Percentiles rank a stretch among this genome's conserved stretches.
Conservation (phyloP, 2,888 invertebrate genomes). For the Drosophila heteroneura region DNA sequence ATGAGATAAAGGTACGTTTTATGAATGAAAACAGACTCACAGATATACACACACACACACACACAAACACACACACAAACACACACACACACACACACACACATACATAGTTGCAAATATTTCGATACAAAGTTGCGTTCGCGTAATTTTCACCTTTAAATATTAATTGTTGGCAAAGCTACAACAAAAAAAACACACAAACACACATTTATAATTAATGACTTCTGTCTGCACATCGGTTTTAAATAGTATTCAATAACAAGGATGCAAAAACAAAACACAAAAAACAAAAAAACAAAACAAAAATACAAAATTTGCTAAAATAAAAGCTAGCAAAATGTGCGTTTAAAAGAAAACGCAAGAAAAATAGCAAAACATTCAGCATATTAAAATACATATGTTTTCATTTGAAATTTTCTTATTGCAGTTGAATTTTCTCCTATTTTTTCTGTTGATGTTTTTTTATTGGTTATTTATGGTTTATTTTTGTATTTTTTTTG, state of each 20-base stretch:
- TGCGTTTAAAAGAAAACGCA: slow-evolving; percentile 24
- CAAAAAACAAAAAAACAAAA: slow-evolving; percentile 17
- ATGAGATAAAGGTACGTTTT: slow-evolving; percentile 90
- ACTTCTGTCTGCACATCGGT: slow-evolving; percentile 57
- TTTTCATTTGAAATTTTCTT: slow-evolving; percentile 8
- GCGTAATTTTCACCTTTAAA: slow-evolving; percentile 40
- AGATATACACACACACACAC: not conserved
- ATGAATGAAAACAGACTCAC: slow-evolving; percentile 47
- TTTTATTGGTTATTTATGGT: slow-evolving; percentile 49
- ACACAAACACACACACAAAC: not conserved
- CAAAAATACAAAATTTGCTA: slow-evolving; percentile 7
- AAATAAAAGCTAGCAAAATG: slow-evolving; percentile 23
- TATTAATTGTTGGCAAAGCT: slow-evolving; percentile 29
- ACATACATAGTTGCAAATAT: not conserved
- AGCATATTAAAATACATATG: slow-evolving; percentile 7
- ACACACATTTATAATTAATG: slow-evolving; percentile 60
- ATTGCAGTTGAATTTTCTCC: slow-evolving; percentile 31
- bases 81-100: not conserved
- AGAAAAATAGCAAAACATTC: slow-evolving; percentile 27
- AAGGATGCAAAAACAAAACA: slow-evolving; percentile 55
- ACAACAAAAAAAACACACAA: slow-evolving; percentile 11
- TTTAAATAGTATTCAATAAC: slow-evolving; percentile 60
- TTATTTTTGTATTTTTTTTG: slow-evolving; percentile 41
- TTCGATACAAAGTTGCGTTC: slow-evolving; percentile 8
- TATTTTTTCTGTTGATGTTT: slow-evolving; percentile 6